Evolutionary conservation across 2,113 vertebrate species (phyloP), one percentile per base, ranked within the genome.

Genomic region (Xiphophorus couchianus): DNA sequence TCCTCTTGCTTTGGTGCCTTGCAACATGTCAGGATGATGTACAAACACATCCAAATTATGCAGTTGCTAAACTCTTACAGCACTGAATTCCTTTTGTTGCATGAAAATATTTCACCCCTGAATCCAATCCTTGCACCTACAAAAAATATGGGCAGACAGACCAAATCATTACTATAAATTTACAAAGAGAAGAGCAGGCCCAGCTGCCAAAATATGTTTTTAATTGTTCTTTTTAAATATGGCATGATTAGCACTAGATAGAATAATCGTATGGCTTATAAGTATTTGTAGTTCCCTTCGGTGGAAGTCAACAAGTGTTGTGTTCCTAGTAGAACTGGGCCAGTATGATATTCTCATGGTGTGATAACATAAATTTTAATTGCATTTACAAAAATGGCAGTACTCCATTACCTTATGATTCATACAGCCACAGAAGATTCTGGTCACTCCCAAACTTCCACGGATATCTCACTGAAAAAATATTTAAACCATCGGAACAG

Each of bases 21-120:
- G 61, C 74, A 78, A 87, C 84, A 82, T 74, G 81, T 82, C 19
- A 12, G 17, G 28, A 30, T 35, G 15, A 64, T 37, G 62, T 25
- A 37, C 22, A 33, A 60, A 44, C 63, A 33, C 28, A 31, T 9
- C 1, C 33, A 58, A 31, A 71, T 73, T 66, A 58, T 62, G 14
- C 3, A 0, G 62, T 58, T 2, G 58, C 35, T 68, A 7, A 31
- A 27, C 62, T 39, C 27, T 42, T 25, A 19, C 64, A 14, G 15
- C 64, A 22, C 0, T 29, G 19, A 51, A 5, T 0, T 1, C 5
- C 13, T 28, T 22, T 29, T 64, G 17, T 62, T 2, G 22, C 51
- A 58, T 58, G 29, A 35, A 63, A 12, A 14, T 0, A 37, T 67
- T 44, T 70, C 44, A 3, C 6, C 60, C 30, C 62, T 58, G 15